phyloP scores from a whole-genome alignment of 1,140 invertebrate genomes.

The Lepidurus couesii region DNA sequence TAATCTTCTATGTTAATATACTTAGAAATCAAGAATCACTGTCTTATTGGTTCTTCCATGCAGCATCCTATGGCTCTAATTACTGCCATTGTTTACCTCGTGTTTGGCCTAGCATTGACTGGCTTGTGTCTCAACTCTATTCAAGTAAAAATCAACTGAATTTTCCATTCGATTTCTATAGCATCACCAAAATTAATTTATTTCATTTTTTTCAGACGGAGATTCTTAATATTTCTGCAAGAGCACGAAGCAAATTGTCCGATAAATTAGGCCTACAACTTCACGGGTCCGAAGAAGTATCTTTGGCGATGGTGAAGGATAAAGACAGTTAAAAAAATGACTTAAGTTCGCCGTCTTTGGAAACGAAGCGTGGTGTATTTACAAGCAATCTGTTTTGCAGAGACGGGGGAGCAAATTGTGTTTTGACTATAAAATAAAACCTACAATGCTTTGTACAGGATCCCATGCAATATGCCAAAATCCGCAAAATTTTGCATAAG shows the following conservation, averaged over 20 bases:
- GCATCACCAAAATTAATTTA: not conserved
- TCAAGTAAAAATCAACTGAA: constrained; percentile 55
- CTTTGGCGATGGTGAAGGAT: not conserved
- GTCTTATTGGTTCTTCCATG: constrained; percentile 35
- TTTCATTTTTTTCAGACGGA: not conserved
- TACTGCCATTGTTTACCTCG: constrained; percentile 82
- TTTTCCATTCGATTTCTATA: not conserved
- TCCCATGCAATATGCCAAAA: constrained; percentile 5
- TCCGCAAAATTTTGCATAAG: not conserved
- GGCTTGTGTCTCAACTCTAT: constrained; percentile 97
- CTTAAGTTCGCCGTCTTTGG: not conserved
- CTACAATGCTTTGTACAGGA: constrained; percentile 3
- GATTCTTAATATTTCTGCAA: constrained; percentile 7
- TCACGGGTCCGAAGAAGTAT: not conserved
- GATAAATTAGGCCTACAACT: not conserved
- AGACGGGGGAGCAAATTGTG: not conserved
- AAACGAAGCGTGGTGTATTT: constrained; percentile 6
- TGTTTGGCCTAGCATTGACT: constrained; percentile 88
- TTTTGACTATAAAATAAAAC: not conserved
- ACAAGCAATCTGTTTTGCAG: not conserved
- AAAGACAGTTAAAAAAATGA: not conserved
- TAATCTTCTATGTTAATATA: not conserved
- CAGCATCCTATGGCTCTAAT: constrained; percentile 85
- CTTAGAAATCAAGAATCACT: not conserved
- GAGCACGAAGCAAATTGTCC: not conserved